These are phyloP conservation scores for Oeneis ivallda DNA, from an alignment of 2,888 invertebrate species.

Conservation along the genomic window DNA sequence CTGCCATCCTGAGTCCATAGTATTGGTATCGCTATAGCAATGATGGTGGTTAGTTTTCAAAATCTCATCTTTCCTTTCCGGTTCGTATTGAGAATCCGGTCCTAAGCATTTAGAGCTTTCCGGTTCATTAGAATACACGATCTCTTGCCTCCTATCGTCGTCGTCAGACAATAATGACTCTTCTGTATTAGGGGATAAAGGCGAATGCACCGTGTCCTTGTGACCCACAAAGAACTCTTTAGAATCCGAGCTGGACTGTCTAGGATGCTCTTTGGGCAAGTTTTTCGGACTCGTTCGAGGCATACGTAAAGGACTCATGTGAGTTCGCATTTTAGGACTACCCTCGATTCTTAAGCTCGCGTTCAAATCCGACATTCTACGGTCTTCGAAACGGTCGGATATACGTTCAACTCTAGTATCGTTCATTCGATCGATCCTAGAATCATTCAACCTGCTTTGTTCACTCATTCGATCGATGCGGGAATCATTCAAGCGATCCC, in stretches of 20 bases:
- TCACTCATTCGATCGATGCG: slow-evolving; percentile 40
- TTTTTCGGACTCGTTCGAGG: slow-evolving; percentile 60
- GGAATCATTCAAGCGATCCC: slow-evolving; percentile 40
- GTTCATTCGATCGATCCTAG: slow-evolving; percentile 42
- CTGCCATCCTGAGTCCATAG: slow-evolving; percentile 87
- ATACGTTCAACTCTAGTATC: slow-evolving; percentile 42
- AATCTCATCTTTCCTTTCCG: slow-evolving; percentile 67
- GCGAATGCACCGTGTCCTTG: slow-evolving; percentile 47
- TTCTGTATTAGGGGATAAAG: slow-evolving; percentile 71
- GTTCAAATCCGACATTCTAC: slow-evolving; percentile 61
- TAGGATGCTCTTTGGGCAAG: slow-evolving; percentile 56
- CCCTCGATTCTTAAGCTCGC: slow-evolving; percentile 67
- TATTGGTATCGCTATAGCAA: slow-evolving; percentile 82
- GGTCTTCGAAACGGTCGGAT: slow-evolving; percentile 54
- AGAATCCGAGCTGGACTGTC: slow-evolving; percentile 58
- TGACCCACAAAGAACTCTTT: slow-evolving; percentile 63
- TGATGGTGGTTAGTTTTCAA: slow-evolving; percentile 74
- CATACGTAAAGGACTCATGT: slow-evolving; percentile 64
- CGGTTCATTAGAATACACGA: slow-evolving; percentile 65
- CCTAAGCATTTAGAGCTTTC: slow-evolving; percentile 66
- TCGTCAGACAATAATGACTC: slow-evolving; percentile 68
- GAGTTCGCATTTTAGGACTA: slow-evolving; percentile 65
- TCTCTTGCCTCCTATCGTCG: slow-evolving; percentile 46
- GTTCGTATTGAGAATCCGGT: slow-evolving; percentile 73
- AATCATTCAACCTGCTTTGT: slow-evolving; percentile 39